These are phyloP conservation scores for Aphelocoma californica DNA, from an alignment of 2,797 vertebrate species.

Conservation along the genomic window DNA sequence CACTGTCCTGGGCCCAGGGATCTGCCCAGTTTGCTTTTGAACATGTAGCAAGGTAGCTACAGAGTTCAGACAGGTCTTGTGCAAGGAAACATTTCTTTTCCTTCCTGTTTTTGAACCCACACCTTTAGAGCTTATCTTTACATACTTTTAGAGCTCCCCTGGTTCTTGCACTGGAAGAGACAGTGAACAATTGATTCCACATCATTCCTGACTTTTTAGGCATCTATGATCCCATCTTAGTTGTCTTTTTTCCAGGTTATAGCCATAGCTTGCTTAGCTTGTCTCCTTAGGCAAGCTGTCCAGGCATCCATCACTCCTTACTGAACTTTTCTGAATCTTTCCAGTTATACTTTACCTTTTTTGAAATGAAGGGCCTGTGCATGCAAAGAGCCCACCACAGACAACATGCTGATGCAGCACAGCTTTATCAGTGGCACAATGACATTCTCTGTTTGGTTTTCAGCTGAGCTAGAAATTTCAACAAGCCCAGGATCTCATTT, in stretches of 20 bases:
- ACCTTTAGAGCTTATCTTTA: neutral
- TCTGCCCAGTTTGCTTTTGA: neutral
- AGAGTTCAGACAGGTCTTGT: neutral
- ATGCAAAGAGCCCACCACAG: neutral
- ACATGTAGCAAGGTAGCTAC: neutral
- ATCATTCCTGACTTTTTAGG: neutral
- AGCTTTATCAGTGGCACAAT: neutral
- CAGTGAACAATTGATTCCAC: neutral
- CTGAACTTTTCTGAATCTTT: neutral
- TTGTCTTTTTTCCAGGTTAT: neutral
- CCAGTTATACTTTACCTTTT: neutral
- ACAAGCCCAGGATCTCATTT: neutral
- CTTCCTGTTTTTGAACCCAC: neutral
- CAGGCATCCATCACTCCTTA: neutral
- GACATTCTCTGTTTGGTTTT: neutral
- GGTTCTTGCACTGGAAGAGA: neutral
- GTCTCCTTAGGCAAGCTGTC: neutral
- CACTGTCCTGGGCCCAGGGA: neutral
- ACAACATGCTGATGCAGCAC: neutral
- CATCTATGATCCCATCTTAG: neutral
- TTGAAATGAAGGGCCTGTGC: neutral
- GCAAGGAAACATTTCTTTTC: neutral
- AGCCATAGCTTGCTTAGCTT: neutral
- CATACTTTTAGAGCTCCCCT: neutral
- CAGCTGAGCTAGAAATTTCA: neutral